Percentiles rank a stretch among this genome's conserved stretches.
phyloP scores from a whole-genome alignment of 2,888 invertebrate genomes.

The Cerceris rybyensis region DNA sequence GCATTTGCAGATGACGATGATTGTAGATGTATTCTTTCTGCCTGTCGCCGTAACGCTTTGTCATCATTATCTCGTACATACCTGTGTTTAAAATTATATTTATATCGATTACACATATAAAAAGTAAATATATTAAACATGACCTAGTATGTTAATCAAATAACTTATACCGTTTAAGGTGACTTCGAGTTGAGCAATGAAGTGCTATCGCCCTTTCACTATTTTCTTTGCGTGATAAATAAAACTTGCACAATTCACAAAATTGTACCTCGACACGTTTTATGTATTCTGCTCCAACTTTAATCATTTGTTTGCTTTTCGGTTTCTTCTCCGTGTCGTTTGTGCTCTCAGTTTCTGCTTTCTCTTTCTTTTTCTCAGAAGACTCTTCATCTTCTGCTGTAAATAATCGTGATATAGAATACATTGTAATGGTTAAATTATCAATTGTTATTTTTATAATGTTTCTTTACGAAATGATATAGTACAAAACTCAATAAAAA shows the following conservation, averaged over 20 bases:
- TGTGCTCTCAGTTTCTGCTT: conserved; percentile 77
- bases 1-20: conserved; percentile 71
- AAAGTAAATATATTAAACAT: not conserved
- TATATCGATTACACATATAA: not conserved
- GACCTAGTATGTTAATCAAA: not conserved
- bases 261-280: conserved; percentile 90
- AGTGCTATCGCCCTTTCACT: conserved; percentile 86
- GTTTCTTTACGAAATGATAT: not conserved
- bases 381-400: conserved; percentile 83
- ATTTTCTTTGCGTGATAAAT: conserved; percentile 86
- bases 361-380: conserved; percentile 84
- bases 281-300: conserved; percentile 90
- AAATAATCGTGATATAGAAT: conserved; percentile 23
- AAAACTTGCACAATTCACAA: conserved; percentile 91
- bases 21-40: conserved; percentile 85
- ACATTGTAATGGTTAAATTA: not conserved
- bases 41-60: conserved; percentile 88
- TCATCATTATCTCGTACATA: conserved; percentile 91
- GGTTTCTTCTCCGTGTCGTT: conserved; percentile 81
- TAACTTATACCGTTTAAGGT: conserved; percentile 85
- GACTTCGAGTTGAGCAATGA: conserved; percentile 90
- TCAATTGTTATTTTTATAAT: not conserved
- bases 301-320: conserved; percentile 87
- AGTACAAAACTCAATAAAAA: conserved; percentile 20
- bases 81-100: conserved; percentile 55